phyloP scores from a whole-genome alignment of 2,888 invertebrate species.

The Biston betularia region DNA sequence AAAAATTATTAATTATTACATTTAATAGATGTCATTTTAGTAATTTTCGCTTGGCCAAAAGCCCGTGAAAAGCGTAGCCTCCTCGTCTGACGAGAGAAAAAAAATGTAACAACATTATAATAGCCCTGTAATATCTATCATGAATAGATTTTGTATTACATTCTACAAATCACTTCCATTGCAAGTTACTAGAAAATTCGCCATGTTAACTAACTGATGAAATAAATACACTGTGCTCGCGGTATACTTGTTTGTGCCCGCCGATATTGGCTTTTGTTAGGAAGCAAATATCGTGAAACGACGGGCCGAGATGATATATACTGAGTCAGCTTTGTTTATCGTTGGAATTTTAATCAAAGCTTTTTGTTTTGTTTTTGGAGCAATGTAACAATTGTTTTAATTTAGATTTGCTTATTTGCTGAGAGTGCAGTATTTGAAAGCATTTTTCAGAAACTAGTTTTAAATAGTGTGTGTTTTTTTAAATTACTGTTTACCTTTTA shows the following conservation, averaged over 20 bases:
- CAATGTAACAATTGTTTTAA: slow-evolving; percentile 9
- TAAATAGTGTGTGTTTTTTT: neutral
- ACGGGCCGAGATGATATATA: slow-evolving; percentile 49
- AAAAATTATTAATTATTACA: no score
- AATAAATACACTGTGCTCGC: slow-evolving; percentile 27
- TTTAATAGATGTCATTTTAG: no score
- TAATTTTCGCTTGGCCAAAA: no score
- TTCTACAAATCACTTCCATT: no score
- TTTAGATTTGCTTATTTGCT: neutral
- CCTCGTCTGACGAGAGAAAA: no score
- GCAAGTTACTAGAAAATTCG: no score
- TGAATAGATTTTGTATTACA: neutral
- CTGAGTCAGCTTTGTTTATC: slow-evolving; percentile 32
- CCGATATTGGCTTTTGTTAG: slow-evolving; percentile 72
- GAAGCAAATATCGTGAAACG: slow-evolving; percentile 68
- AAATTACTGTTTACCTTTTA: neutral
- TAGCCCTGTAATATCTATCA: neutral
- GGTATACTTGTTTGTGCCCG: slow-evolving; percentile 71
- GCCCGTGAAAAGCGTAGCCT: no score
- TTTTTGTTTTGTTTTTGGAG: slow-evolving; percentile 17
- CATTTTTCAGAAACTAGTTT: neutral
- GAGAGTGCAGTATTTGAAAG: neutral
- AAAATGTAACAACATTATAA: no score
- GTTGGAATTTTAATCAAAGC: slow-evolving; percentile 34
- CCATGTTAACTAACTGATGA: slow-evolving; percentile 5